Base-by-base conservation (phyloP, 1,140 invertebrate species). In the Drosophila littoralis region DNA sequence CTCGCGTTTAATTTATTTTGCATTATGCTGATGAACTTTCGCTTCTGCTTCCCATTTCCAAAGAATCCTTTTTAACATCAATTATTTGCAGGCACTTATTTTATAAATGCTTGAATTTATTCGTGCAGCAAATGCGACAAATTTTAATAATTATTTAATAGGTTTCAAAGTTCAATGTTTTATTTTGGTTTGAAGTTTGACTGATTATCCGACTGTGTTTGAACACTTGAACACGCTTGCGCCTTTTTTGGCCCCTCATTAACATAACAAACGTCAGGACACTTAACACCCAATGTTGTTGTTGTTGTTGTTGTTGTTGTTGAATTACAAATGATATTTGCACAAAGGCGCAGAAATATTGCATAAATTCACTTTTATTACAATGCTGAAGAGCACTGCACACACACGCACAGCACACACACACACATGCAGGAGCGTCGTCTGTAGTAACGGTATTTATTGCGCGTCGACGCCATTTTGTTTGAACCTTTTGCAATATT, bases 341-440 rank as follows among this genome's bases (percentile, higher is more conserved):
- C 79, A 88, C 84, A 88, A 88, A 89, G 84, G 83, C 80, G 80
- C 84, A 89, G 83, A 77, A 89, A 88, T 88, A 84, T 89, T 89
- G 84, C 85, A 89, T 89, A 89, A 84, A 89, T 89, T 89, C 84
- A 89, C 84, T 89, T 89, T 89, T 89, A 84, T 89, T 89, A 89
- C 84, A 77, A 52, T 17, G 43, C 32, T 15, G 46, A 50, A 69
- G 48, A 61, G 57, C 52, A 42, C 10, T 43, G 33, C 46, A 75
- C 48, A 50, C 45, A 64, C 35, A 59, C 42, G 12, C 61, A 55
- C 63, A 61, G n/a, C 36, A 59, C 46, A 58, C 59, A 63, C 46
- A 71, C n/a, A 52, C n/a, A 50, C 12, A 42, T 35, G 13, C 6
- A 33, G 5, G 0, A 7, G 32, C 40, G 38, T 59, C 28, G 17